Evolutionary conservation across 2,888 invertebrate genomes (phyloP).

Genomic region (Omphaloscelis lunosa): DNA sequence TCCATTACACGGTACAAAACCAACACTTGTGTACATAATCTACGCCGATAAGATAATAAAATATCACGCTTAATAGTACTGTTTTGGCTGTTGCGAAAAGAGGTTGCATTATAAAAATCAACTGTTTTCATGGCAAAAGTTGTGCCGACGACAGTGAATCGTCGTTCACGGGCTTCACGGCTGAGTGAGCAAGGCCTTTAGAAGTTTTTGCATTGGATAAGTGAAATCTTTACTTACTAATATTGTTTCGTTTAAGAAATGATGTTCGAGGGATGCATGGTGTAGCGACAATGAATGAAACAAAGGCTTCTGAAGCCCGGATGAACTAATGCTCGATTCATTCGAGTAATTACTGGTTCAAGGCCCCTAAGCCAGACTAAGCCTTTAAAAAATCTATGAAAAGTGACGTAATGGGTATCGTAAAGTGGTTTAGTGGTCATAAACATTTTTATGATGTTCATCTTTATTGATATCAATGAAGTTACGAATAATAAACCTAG

Average conservation of each 20-base stretch:
- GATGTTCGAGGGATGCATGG: constrained; percentile 58
- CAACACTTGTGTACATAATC: constrained; percentile 89
- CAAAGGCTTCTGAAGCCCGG: constrained; percentile 59
- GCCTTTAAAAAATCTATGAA: constrained; percentile 46
- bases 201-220: constrained; percentile 62
- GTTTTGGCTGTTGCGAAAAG: constrained; percentile 64
- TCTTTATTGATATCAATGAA: not conserved
- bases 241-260: constrained; percentile 58
- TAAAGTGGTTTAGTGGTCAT: constrained; percentile 40
- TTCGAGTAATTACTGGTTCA: constrained; percentile 63
- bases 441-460: constrained; percentile 51
- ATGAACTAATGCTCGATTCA: constrained; percentile 61
- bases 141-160: constrained; percentile 62
- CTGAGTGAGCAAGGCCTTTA: constrained; percentile 68
- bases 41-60: constrained; percentile 86
- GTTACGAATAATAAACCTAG: not conserved
- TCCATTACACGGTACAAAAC: constrained; percentile 83
- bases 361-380: constrained; percentile 49
- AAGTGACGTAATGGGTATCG: constrained; percentile 58
- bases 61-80: constrained; percentile 71
- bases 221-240: constrained; percentile 71
- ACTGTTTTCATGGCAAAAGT: constrained; percentile 68
- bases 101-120: constrained; percentile 67
- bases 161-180: constrained; percentile 67
- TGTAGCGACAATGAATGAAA: constrained; percentile 55